Conservation (phyloP, 2,797 vertebrate species). For the Gymnothorax reevesii region DNA sequence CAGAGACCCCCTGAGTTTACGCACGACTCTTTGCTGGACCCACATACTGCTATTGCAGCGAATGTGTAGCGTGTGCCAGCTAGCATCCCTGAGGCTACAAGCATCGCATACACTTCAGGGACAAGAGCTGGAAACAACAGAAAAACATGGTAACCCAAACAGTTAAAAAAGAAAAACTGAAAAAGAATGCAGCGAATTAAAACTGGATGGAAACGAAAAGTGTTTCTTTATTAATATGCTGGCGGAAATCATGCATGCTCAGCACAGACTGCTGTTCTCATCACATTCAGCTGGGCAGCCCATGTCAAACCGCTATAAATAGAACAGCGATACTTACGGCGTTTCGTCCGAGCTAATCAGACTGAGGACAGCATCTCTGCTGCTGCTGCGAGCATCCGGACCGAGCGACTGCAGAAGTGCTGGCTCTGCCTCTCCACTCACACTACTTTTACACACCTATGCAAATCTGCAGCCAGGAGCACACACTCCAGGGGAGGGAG, state of each 20-base stretch:
- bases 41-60: slow-evolving; percentile 47
- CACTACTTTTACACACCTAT: neutral
- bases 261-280: neutral
- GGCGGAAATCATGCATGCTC: neutral
- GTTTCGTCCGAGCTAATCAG: slow-evolving; percentile 54
- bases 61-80: slow-evolving; percentile 26
- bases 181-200: slow-evolving; percentile 23
- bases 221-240: neutral
- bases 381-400: neutral
- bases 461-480: neutral
- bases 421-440: neutral
- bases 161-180: neutral
- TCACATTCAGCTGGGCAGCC: neutral
- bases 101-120: neutral
- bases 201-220: neutral
- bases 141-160: neutral
- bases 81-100: neutral
- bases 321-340: slow-evolving; percentile 61
- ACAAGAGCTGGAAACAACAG: neutral
- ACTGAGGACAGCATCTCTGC: slow-evolving; percentile 35
- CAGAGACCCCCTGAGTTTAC: slow-evolving; percentile 53
- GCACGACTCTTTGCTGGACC: slow-evolving; percentile 53
- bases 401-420: neutral
- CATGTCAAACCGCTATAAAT: slow-evolving; percentile 22
- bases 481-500: neutral